These are phyloP conservation scores for Ypsolopha sequella DNA, from an alignment of 2,888 invertebrate species.

Conservation along the genomic window DNA sequence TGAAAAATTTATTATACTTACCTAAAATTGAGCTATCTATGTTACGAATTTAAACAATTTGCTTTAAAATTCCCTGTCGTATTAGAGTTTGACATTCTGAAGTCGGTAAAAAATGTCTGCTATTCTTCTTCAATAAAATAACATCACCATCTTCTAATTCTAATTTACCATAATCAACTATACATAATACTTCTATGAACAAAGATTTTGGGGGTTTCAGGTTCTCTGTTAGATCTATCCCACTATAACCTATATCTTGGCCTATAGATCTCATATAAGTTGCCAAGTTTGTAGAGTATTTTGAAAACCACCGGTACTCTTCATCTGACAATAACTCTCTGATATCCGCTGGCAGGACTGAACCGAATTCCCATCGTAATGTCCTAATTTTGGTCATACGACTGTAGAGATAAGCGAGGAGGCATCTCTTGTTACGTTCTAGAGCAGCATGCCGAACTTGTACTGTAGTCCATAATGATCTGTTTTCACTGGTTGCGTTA, in stretches of 20 bases:
- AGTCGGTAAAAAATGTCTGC: slow-evolving; percentile 90
- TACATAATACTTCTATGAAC: slow-evolving; percentile 91
- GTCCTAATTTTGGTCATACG: slow-evolving; percentile 84
- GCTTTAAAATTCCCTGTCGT: slow-evolving; percentile 89
- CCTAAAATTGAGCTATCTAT: too few species aligned
- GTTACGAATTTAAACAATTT: slow-evolving; percentile 50
- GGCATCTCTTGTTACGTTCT: slow-evolving; percentile 90
- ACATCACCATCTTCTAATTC: slow-evolving; percentile 95
- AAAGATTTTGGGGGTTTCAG: slow-evolving; percentile 92
- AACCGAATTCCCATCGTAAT: slow-evolving; percentile 97
- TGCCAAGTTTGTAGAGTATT: slow-evolving; percentile 88
- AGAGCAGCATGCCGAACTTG: slow-evolving; percentile 88
- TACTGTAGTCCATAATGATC: slow-evolving; percentile 78
- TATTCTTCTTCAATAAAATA: slow-evolving; percentile 89
- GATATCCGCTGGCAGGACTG: slow-evolving; percentile 88
- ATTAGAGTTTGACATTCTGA: slow-evolving; percentile 92
- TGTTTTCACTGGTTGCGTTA: slow-evolving; percentile 68
- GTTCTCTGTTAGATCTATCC: slow-evolving; percentile 89
- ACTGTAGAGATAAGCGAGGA: slow-evolving; percentile 86
- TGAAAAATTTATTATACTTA: too few species aligned
- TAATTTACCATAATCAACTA: slow-evolving; percentile 92
- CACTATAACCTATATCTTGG: slow-evolving; percentile 75
- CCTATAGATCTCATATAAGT: slow-evolving; percentile 93
- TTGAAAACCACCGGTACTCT: slow-evolving; percentile 90
- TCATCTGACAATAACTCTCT: slow-evolving; percentile 82